phyloP scores from a whole-genome alignment of 2,888 invertebrate species.

The Charanyca ferruginea region DNA sequence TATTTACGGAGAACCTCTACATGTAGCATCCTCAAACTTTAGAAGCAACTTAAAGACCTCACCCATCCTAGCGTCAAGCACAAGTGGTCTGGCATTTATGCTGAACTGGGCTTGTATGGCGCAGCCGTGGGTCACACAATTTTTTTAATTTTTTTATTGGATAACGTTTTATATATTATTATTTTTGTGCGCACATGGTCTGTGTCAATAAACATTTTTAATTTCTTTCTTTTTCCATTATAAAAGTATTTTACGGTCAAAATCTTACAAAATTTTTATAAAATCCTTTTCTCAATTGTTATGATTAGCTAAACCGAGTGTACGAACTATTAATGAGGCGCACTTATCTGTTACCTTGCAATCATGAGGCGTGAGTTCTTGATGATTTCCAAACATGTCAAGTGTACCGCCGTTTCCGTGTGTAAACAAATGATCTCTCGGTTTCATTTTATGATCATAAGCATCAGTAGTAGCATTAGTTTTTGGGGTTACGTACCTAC shows the following conservation, averaged over 20 bases:
- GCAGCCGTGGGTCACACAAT: too few relatives aligned
- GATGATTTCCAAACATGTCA: constrained; percentile 42
- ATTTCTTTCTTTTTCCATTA: too few relatives aligned
- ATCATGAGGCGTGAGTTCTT: constrained; percentile 21
- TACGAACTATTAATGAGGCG: constrained; percentile 1
- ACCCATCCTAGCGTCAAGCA: too few relatives aligned
- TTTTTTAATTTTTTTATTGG: too few relatives aligned
- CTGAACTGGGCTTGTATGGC: too few relatives aligned
- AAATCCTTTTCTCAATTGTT: constrained; percentile 5
- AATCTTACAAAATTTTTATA: too few relatives aligned
- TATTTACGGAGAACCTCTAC: background rate
- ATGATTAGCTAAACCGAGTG: background rate
- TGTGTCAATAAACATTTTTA: too few relatives aligned
- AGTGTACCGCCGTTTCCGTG: constrained; percentile 36
- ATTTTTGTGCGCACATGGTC: too few relatives aligned
- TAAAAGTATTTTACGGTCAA: too few relatives aligned
- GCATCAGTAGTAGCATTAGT: background rate
- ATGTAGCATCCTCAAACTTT: background rate
- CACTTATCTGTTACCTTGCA: constrained; percentile 35
- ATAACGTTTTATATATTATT: too few relatives aligned
- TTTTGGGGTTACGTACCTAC: too few relatives aligned
- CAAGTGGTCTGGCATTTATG: too few relatives aligned
- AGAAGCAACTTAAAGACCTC: background rate
- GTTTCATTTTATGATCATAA: background rate
- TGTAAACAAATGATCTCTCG: constrained; percentile 1